Percentiles rank a stretch among this genome's conserved stretches.
phyloP scores from a whole-genome alignment of 2,888 invertebrate species.

The Caenorhabditis afra region DNA sequence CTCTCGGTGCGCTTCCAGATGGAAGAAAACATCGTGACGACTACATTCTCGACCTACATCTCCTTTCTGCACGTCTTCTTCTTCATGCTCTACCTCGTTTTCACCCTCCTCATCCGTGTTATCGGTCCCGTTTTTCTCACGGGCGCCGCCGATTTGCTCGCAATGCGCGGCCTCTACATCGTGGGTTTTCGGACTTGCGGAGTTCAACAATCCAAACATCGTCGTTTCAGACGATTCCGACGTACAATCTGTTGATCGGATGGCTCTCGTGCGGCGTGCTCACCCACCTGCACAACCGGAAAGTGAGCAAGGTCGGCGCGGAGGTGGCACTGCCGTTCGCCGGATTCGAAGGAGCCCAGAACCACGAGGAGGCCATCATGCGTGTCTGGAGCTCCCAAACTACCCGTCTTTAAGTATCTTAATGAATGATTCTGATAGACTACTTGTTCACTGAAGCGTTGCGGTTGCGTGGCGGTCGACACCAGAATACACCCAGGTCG shows the following conservation, averaged over 20 bases:
- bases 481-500: too few species aligned
- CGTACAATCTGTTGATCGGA: slow-evolving; percentile 35
- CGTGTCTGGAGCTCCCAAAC: slow-evolving; percentile 14
- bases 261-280: slow-evolving; percentile 13
- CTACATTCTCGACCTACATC: slow-evolving; percentile 30
- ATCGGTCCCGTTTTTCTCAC: slow-evolving; percentile 15
- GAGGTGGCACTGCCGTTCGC: slow-evolving; percentile 12
- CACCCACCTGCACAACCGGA: background rate
- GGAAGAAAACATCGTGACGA: slow-evolving; percentile 43
- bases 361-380: slow-evolving; percentile 29
- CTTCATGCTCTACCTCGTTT: slow-evolving; percentile 28
- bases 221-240: slow-evolving; percentile 27
- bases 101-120: slow-evolving; percentile 17
- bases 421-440: too few species aligned
- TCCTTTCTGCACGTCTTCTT: slow-evolving; percentile 29
- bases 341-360: slow-evolving; percentile 19
- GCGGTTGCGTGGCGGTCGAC: too few species aligned
- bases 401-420: too few species aligned
- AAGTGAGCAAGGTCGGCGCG: slow-evolving; percentile 12
- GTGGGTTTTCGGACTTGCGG: background rate
- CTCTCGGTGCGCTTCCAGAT: slow-evolving; percentile 38
- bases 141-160: slow-evolving; percentile 7
- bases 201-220: background rate
- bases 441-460: background rate
- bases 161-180: slow-evolving; percentile 17